Base-by-base conservation (phyloP, 2,113 vertebrate genomes). In the Mungos mungo region DNA sequence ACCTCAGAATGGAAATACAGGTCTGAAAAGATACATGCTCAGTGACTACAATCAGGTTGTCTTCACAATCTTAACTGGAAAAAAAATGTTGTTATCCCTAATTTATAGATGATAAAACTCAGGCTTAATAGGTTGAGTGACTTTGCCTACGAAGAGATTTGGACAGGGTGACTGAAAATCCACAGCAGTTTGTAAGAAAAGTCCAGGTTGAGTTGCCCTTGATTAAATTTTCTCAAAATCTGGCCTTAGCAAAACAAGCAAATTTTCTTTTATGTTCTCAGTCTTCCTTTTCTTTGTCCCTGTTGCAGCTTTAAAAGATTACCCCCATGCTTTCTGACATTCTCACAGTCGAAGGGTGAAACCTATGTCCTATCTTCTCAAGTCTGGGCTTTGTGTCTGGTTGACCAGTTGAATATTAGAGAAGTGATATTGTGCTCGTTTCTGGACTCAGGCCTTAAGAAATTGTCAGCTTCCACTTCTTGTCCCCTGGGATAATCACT, bases 251-350 rank as follows among this genome's bases (percentile, higher is more conserved):
- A 81, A 95, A 91, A 74, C 29, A 88, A 23, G 33, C 8, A 83
- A 21, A 52, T 82, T 63, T 95, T 74, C 76, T 90, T 96, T 92
- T 57, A 63, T 38, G 29, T 80, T 93, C 29, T 71, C 38, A 52
- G 35, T 69, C 77, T 93, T 97, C 23, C 66, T 12, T 68, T 88
- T 90, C 35, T 82, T 27, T 96, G 47, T 96, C 8, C 54, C 41
- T 80, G 15, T 79, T 94, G n/a, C 16, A 93, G 38, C 87, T 96
- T 82, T 83, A 93, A 95, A 88, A n/a, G 60, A 88, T 80, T n/a
- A 4, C 38, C 47, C 7, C 50, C 25, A 25, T 74, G 6, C 47
- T 93, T 18, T 63, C 89, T 93, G 76, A 57, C 31, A 90, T 1
- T 84, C 15, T 19, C 79, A 45, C 16, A 71, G 60, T 3, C 90